phyloP scores from a whole-genome alignment of 1,140 invertebrate genomes.

The Drosophila simulans region DNA sequence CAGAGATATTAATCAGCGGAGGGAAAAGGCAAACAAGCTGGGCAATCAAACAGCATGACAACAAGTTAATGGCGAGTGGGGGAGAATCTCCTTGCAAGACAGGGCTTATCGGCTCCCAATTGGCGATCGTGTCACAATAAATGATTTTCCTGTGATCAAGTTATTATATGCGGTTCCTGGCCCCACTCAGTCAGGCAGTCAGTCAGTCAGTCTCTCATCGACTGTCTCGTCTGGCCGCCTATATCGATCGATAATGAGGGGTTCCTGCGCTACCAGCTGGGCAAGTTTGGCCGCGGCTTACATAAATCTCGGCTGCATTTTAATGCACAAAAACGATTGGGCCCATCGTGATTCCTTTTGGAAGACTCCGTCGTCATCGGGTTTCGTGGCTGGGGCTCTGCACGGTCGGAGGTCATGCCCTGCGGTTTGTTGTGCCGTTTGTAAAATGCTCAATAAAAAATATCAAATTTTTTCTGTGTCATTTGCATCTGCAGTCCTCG shows the following conservation, averaged over 20 bases:
- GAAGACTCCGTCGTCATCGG: constrained; percentile 44
- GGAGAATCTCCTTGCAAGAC: constrained; percentile 11
- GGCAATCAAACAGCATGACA: constrained; percentile 41
- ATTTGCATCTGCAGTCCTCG: constrained; percentile 47
- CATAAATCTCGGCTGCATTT: constrained; percentile 70
- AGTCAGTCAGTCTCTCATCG: constrained; percentile 33
- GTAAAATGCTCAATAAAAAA: constrained; percentile 80
- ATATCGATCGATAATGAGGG: constrained; percentile 75
- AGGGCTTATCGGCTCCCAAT: constrained; percentile 31
- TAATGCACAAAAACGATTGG: constrained; percentile 31
- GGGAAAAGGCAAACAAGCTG: not conserved
- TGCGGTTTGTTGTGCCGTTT: constrained; percentile 74
- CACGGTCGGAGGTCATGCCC: constrained; percentile 72
- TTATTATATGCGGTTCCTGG: constrained; percentile 67
- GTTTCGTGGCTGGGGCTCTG: constrained; percentile 61
- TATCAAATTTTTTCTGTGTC: constrained; percentile 59
- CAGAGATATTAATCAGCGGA: not conserved
- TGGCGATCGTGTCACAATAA: constrained; percentile 76
- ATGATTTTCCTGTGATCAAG: constrained; percentile 75
- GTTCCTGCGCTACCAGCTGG: constrained; percentile 72
- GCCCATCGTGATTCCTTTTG: constrained; percentile 37
- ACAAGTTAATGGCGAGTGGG: constrained; percentile 36
- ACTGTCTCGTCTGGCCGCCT: constrained; percentile 23
- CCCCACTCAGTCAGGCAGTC: constrained; percentile 9
- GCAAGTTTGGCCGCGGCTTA: constrained; percentile 42